Percentiles rank a stretch among this genome's conserved stretches.
Evolutionary conservation across 2,888 invertebrate genomes (phyloP).

Genomic region (Cheilosia vernalis): DNA sequence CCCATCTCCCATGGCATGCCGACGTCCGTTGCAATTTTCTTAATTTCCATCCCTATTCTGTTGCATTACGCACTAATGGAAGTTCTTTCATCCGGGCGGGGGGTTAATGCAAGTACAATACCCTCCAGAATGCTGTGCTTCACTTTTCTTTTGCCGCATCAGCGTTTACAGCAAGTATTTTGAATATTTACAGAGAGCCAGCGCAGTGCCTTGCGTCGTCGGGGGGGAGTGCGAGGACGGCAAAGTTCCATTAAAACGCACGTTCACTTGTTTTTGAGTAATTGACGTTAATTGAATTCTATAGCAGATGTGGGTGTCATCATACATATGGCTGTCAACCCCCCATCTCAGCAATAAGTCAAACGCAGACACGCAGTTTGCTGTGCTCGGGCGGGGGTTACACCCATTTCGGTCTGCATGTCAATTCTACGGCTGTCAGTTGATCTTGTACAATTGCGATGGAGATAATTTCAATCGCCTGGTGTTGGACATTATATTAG

Average conservation of each 20-base stretch:
- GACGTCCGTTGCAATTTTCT: conserved; percentile 68
- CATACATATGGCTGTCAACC: conserved; percentile 45
- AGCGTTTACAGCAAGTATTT: conserved; percentile 69
- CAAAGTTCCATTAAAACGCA: conserved; percentile 71
- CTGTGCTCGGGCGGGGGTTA: not conserved
- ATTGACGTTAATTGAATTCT: conserved; percentile 75
- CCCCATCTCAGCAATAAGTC: conserved; percentile 51
- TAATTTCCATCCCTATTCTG: conserved; percentile 71
- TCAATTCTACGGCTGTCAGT: conserved; percentile 71
- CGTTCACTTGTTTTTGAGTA: conserved; percentile 70
- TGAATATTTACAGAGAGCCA: conserved; percentile 56
- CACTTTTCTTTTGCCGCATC: conserved; percentile 68
- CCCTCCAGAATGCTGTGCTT: conserved; percentile 7
- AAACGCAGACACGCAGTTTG: conserved; percentile 36
- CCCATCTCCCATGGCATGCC: conserved; percentile 22
- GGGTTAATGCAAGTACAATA: not conserved
- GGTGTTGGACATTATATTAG: conserved; percentile 59
- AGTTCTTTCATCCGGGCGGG: conserved; percentile 30
- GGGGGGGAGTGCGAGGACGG: not conserved
- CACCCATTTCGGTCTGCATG: conserved; percentile 48
- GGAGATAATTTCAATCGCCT: conserved; percentile 65
- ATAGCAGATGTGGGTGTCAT: conserved; percentile 60
- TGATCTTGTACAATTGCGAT: conserved; percentile 63
- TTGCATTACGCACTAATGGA: conserved; percentile 75
- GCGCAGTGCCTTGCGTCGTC: not conserved